Evolutionary conservation across 2,797 vertebrate species (phyloP).

Genomic region (Enteromius fasciolatus): DNA sequence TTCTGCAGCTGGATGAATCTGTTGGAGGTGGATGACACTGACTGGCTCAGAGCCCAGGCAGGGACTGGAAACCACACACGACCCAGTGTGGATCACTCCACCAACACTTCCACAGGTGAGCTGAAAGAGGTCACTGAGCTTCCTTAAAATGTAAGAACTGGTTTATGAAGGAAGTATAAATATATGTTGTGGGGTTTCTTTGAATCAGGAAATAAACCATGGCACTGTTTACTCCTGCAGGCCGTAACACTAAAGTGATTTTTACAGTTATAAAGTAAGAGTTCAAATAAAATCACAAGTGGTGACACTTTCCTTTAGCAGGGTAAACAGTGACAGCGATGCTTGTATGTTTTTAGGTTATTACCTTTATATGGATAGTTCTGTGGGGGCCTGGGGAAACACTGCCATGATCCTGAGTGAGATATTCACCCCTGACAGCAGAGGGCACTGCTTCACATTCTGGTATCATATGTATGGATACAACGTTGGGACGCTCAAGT

Average conservation of each 20-base stretch:
- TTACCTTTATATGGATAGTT: conserved; percentile 75
- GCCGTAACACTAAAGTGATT: not conserved
- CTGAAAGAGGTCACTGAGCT: not conserved
- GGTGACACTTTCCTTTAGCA: not conserved
- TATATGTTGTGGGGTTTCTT: not conserved
- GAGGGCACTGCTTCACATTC: conserved; percentile 75
- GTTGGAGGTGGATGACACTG: conserved; percentile 66
- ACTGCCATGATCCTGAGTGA: conserved; percentile 72
- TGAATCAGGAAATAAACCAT: not conserved
- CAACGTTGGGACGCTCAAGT: conserved; percentile 71
- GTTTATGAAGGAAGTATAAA: not conserved
- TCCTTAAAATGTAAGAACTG: not conserved
- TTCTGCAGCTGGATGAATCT: conserved; percentile 77
- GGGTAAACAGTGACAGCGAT: not conserved
- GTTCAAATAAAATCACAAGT: not conserved
- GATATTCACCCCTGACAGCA: conserved; percentile 66
- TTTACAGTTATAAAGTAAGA: not conserved
- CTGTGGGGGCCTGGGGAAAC: conserved; percentile 70
- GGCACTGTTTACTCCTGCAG: not conserved
- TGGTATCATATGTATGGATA: conserved; percentile 78
- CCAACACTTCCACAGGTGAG: conserved; percentile 69
- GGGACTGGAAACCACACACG: conserved; percentile 66
- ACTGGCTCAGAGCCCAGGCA: conserved; percentile 76
- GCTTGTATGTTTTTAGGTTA: conserved; percentile 61
- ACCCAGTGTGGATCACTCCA: conserved; percentile 77